These are phyloP conservation scores for Allophyes oxyacanthae DNA, from an alignment of 2,888 invertebrate species.

Conservation along the genomic window DNA sequence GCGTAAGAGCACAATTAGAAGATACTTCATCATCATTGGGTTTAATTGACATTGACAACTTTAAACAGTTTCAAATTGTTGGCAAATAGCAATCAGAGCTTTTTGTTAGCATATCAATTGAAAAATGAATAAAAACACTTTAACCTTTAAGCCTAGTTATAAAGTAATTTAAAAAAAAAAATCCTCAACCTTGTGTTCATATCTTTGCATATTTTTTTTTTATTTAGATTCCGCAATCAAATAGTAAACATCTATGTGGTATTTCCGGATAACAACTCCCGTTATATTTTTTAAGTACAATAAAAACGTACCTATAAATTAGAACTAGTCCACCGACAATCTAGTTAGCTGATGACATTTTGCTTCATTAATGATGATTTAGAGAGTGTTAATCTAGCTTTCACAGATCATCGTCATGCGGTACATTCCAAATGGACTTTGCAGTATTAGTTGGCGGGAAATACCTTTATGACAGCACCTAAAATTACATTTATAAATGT, in stretches of 20 bases:
- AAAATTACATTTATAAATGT: slow-evolving; percentile 40
- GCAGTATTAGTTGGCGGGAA: slow-evolving; percentile 47
- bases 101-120: slow-evolving; percentile 38
- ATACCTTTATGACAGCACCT: slow-evolving; percentile 42
- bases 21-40: slow-evolving; percentile 65
- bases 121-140: slow-evolving; percentile 6
- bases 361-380: slow-evolving; percentile 18
- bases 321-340: slow-evolving; percentile 5
- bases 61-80: slow-evolving; percentile 52
- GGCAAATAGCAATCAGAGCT: slow-evolving; percentile 46
- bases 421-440: slow-evolving; percentile 27
- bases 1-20: slow-evolving; percentile 47
- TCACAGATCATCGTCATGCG: slow-evolving; percentile 7
- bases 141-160: no score
- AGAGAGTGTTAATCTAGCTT: slow-evolving; percentile 2
- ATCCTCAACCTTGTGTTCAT: no score
- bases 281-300: slow-evolving; percentile 10
- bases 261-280: slow-evolving; percentile 9
- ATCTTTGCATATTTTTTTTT: no score
- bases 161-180: no score
- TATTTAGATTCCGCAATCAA: neutral
- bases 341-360: slow-evolving; percentile 18
- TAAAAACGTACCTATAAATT: slow-evolving; percentile 33
- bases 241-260: neutral
- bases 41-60: slow-evolving; percentile 70